phyloP scores from a whole-genome alignment of 53 echinoderm and acorn worm species.

The Antedon mediterranea region DNA sequence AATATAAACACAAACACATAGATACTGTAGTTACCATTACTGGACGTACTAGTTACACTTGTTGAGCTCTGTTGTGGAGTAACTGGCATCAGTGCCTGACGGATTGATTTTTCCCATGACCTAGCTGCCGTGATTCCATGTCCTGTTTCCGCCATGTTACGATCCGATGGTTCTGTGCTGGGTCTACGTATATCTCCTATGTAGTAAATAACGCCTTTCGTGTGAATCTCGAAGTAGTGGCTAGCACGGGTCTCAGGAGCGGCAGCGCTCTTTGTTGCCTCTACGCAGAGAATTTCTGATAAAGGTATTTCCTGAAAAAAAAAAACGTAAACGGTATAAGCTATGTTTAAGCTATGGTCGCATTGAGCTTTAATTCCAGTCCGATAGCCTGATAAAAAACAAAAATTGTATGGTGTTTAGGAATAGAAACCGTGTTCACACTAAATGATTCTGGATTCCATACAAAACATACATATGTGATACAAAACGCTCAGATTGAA shows the following conservation, averaged over 20 bases:
- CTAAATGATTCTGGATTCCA: too few relatives aligned
- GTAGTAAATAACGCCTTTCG: conserved; percentile 72
- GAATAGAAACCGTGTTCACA: too few relatives aligned
- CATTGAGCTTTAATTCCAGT: too few relatives aligned
- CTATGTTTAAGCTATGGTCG: too few relatives aligned
- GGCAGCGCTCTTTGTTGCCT: conserved; percentile 18
- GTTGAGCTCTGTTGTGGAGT: conserved; percentile 80
- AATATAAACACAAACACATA: too few relatives aligned
- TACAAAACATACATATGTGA: too few relatives aligned
- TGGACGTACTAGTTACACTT: conserved; percentile 75
- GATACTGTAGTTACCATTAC: conserved; percentile 13
- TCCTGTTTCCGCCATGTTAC: conserved; percentile 6
- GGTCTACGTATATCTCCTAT: conserved; percentile 59
- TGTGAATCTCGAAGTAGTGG: conserved; percentile 94
- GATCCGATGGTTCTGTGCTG: conserved; percentile 9
- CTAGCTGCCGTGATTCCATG: conserved; percentile 16
- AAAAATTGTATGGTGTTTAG: too few relatives aligned
- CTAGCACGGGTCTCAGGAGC: conserved; percentile 3
- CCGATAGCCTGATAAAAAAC: too few relatives aligned
- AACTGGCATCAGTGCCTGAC: conserved; percentile 93
- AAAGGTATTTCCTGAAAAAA: conserved; percentile 78
- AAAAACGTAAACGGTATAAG: too few relatives aligned
- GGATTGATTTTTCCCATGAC: conserved; percentile 84
- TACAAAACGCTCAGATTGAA: too few relatives aligned
- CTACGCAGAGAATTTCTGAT: conserved; percentile 76